These are phyloP conservation scores for Poecile montanus DNA, from an alignment of 2,797 vertebrate genomes.

Conservation along the genomic window DNA sequence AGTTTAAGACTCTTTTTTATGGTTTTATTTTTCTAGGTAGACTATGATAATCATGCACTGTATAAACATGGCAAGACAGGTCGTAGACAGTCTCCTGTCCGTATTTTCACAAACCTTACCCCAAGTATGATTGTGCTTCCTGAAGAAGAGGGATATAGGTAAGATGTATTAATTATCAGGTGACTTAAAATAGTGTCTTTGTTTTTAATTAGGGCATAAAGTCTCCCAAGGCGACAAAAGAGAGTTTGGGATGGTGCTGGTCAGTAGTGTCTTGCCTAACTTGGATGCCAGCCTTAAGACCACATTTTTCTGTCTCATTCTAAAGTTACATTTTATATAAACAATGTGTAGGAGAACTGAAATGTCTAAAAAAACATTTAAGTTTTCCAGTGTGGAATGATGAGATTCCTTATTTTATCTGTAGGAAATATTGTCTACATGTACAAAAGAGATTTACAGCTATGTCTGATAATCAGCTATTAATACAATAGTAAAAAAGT, in stretches of 20 bases:
- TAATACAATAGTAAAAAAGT: not conserved
- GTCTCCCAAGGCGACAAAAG: not conserved
- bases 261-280: not conserved
- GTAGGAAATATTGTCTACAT: not conserved
- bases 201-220: not conserved
- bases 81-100: slow-evolving; percentile 91
- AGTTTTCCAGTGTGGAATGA: not conserved
- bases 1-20: not conserved
- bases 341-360: not conserved
- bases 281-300: not conserved
- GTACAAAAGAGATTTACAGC: not conserved
- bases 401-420: not conserved
- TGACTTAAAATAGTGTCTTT: not conserved
- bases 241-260: not conserved
- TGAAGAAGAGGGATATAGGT: slow-evolving; percentile 92
- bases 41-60: slow-evolving; percentile 94
- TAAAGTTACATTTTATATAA: not conserved
- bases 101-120: slow-evolving; percentile 90
- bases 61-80: slow-evolving; percentile 94
- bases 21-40: slow-evolving; percentile 80
- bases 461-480: not conserved
- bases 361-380: not conserved
- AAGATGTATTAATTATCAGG: not conserved
- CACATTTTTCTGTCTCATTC: not conserved
- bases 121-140: slow-evolving; percentile 84